These are phyloP conservation scores for Trinectes maculatus DNA, from an alignment of 2,113 vertebrate species.

Conservation along the genomic window DNA sequence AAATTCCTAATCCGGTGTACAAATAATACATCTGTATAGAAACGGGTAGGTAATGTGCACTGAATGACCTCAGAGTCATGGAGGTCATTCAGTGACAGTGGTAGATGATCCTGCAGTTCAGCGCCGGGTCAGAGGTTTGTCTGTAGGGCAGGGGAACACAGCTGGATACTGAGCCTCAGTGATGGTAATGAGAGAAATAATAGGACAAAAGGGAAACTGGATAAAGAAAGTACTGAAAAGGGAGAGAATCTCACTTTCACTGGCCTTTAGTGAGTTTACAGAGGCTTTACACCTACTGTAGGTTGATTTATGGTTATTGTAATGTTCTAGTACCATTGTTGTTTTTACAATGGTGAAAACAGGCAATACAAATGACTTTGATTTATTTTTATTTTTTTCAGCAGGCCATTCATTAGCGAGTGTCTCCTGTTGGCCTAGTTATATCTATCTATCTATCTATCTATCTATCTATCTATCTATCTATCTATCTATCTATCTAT, in stretches of 20 bases:
- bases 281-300: constrained; percentile 68
- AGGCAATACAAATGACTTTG: constrained; percentile 44
- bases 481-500: too few species aligned
- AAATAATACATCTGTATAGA: too few species aligned
- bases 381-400: constrained; percentile 14
- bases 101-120: constrained; percentile 79
- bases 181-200: constrained; percentile 81
- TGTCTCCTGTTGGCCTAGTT: constrained; percentile 77
- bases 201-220: constrained; percentile 73
- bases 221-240: constrained; percentile 62
- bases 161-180: constrained; percentile 75
- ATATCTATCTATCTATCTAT: too few species aligned
- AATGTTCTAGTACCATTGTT: constrained; percentile 57
- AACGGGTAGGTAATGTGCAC: constrained; percentile 35
- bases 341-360: constrained; percentile 33
- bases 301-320: constrained; percentile 74
- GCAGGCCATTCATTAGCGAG: constrained; percentile 50
- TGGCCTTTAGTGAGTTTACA: constrained; percentile 59
- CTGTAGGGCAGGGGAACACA: constrained; percentile 69
- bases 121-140: constrained; percentile 76
- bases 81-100: constrained; percentile 69
- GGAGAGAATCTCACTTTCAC: constrained; percentile 68
- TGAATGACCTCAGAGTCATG: constrained; percentile 44
- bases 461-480: too few species aligned
- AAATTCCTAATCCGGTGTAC: neutral